These are phyloP conservation scores for Lithosia quadra DNA, from an alignment of 2,888 invertebrate genomes.

Conservation along the genomic window DNA sequence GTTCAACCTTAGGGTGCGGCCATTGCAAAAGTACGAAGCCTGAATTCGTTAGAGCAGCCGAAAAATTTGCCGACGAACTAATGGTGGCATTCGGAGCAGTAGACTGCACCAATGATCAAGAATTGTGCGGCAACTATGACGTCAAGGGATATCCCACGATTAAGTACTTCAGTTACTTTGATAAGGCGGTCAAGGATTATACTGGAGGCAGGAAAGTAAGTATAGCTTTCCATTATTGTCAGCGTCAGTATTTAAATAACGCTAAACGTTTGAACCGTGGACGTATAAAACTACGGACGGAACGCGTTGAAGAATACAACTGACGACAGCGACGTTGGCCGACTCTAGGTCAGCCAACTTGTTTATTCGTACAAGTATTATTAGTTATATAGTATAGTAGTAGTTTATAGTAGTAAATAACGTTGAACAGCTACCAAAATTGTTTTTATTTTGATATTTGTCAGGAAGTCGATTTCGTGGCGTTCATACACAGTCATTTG, in stretches of 20 bases:
- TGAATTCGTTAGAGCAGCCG: slow-evolving; percentile 90
- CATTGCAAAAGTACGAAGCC: slow-evolving; percentile 96
- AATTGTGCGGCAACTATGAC: slow-evolving; percentile 90
- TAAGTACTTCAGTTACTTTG: slow-evolving; percentile 94
- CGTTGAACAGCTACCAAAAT: neutral
- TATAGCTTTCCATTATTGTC: too few species aligned
- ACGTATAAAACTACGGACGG: too few species aligned
- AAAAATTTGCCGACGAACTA: slow-evolving; percentile 91
- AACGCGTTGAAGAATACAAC: too few species aligned
- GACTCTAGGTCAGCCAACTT: too few species aligned
- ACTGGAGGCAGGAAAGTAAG: slow-evolving; percentile 91
- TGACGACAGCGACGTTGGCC: too few species aligned
- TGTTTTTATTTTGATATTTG: slow-evolving; percentile 33
- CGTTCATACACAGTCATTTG: slow-evolving; percentile 85
- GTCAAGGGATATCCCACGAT: slow-evolving; percentile 95
- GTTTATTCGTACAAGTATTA: too few species aligned
- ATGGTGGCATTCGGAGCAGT: slow-evolving; percentile 94
- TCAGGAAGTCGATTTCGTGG: slow-evolving; percentile 89
- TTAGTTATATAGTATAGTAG: too few species aligned
- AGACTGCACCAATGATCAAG: slow-evolving; percentile 90
- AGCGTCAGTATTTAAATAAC: too few species aligned
- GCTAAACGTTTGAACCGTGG: neutral
- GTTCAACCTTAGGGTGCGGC: slow-evolving; percentile 93
- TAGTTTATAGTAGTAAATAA: neutral
- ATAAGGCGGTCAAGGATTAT: slow-evolving; percentile 90